phyloP scores from a whole-genome alignment of 1,140 invertebrate species.

The Drosophila seguyi region DNA sequence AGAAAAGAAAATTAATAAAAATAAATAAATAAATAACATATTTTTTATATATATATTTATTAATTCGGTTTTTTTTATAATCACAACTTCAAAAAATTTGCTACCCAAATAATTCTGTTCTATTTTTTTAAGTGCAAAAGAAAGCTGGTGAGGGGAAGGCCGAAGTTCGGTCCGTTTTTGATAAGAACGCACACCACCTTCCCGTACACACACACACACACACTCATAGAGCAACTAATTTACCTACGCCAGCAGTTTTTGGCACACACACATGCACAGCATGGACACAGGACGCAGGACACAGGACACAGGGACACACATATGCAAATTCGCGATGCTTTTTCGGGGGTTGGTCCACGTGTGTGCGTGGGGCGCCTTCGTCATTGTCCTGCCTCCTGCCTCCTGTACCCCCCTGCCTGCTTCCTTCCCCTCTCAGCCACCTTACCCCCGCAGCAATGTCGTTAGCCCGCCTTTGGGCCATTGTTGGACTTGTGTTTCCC shows the following conservation, averaged over 20 bases:
- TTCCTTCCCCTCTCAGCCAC: neutral
- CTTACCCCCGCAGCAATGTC: slow-evolving; percentile 33
- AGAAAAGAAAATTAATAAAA: no score
- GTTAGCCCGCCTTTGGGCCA: slow-evolving; percentile 71
- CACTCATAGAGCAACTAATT: slow-evolving; percentile 64
- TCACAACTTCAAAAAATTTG: neutral
- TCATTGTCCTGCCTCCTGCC: slow-evolving; percentile 18
- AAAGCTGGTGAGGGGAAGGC: neutral
- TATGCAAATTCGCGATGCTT: slow-evolving; percentile 78
- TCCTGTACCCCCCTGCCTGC: neutral
- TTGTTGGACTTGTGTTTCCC: slow-evolving; percentile 75
- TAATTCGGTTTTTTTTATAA: no score
- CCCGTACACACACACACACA: slow-evolving; percentile 34
- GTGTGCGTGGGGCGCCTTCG: slow-evolving; percentile 39
- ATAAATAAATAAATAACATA: no score
- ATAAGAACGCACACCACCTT: slow-evolving; percentile 50
- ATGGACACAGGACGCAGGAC: slow-evolving; percentile 17
- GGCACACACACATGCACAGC: slow-evolving; percentile 30
- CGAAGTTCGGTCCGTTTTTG: slow-evolving; percentile 10
- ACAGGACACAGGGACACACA: slow-evolving; percentile 32
- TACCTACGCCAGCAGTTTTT: slow-evolving; percentile 80
- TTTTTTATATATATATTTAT: no score
- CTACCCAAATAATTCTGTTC: neutral
- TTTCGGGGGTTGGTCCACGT: slow-evolving; percentile 60
- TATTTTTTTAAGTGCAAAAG: slow-evolving; percentile 1